phyloP scores from a whole-genome alignment of 1,140 invertebrate species.

The Octopus sinensis region DNA sequence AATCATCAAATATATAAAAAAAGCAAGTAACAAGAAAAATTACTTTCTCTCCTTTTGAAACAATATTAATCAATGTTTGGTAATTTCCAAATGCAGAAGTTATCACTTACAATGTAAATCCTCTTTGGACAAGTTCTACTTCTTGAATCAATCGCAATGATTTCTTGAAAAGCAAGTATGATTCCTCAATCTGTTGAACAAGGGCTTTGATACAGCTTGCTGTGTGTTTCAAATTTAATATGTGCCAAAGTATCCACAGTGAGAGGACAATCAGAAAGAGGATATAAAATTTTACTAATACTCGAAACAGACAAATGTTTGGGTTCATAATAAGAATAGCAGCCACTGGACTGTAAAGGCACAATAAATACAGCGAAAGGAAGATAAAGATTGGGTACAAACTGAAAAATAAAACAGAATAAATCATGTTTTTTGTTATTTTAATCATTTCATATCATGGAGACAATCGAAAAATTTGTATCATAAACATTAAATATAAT shows the following conservation, averaged over 20 bases:
- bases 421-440: neutral
- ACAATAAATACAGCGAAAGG: neutral
- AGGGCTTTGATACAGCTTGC: neutral
- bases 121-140: constrained; percentile 27
- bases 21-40: too few species aligned
- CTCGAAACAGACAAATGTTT: neutral
- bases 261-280: neutral
- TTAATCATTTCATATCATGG: neutral
- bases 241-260: neutral
- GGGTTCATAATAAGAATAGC: neutral
- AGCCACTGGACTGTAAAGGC: neutral
- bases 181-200: constrained; percentile 6
- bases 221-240: neutral
- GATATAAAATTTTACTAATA: neutral
- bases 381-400: neutral
- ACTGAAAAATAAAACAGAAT: neutral
- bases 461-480: too few species aligned
- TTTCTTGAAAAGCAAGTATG: constrained; percentile 21
- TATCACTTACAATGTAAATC: constrained; percentile 31
- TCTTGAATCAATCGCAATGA: constrained; percentile 28
- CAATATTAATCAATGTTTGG: neutral
- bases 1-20: too few species aligned
- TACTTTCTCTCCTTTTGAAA: neutral
- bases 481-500: too few species aligned
- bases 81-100: neutral